Evolutionary conservation across 1,140 invertebrate species (phyloP), one percentile per base, ranked within the genome.

Genomic region (Pseudoatta argentina): DNA sequence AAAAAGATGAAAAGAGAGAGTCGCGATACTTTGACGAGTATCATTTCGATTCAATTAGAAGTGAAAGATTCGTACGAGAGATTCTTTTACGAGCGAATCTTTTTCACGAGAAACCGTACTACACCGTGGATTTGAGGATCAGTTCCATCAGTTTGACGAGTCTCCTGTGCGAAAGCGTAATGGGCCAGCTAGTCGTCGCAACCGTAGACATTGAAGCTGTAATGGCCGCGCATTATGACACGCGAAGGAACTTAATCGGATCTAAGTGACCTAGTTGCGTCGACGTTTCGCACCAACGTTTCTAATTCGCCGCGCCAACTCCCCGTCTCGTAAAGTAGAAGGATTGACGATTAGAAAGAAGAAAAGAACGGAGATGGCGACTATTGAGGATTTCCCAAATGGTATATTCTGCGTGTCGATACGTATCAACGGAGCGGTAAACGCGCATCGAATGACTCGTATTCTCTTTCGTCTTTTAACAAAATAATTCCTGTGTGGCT

Each of bases 211-310:
- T 61, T 30, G 14, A 51, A 61, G 34, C 34, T 53, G 39, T 75
- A 83, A 83, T 83, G 44, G 55, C 69, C 79, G 69, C 24, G 24
- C 57, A 83, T 83, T 73, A 75, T 83, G 69, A 83, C 79, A 83
- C 79, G 79, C 79, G 57, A 63, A 83, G 69, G 30, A 75, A 67
- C 69, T 73, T 83, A 83, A 83, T 83, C 79, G 69, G 69, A 83
- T 73, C 69, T 75, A 83, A 83, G 79, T 83, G 79, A 83, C 69
- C 79, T 18, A 83, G 79, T 83, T 83, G 57, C 79, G 27, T 75
- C 55, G 53, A 39, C 79, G 66, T 48, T 71, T 48, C 69, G 69
- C 53, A 73, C 48, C 55, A 14, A 24, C 24, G 24, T 24, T 24
- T 71, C 69, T 72, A 75, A 61, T 61, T 55, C 24, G 48, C 63